These are phyloP conservation scores for Eilema sororculum DNA, from an alignment of 2,888 invertebrate species.

Conservation along the genomic window DNA sequence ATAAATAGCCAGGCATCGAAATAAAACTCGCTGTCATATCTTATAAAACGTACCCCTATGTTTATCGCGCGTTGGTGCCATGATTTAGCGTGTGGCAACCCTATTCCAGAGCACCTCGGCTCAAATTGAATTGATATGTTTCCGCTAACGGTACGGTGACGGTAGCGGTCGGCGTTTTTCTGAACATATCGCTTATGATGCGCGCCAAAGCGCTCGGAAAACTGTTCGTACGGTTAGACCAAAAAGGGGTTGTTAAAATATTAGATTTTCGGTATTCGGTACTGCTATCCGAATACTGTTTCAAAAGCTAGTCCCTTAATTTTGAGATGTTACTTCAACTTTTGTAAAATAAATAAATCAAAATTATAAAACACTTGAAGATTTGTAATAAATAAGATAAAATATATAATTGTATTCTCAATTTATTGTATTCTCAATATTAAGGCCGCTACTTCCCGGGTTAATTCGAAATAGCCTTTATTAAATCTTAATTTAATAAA, in stretches of 20 bases:
- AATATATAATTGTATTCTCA: no score
- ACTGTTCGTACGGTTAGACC: slow-evolving; percentile 64
- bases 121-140: slow-evolving; percentile 86
- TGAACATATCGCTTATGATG: slow-evolving; percentile 82
- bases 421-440: no score
- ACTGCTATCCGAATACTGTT: not conserved
- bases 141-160: slow-evolving; percentile 71
- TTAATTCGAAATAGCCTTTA: no score
- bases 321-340: not conserved
- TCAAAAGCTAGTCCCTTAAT: not conserved
- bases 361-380: no score
- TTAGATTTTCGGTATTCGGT: not conserved
- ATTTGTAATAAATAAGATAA: no score
- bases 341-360: not conserved
- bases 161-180: slow-evolving; percentile 74
- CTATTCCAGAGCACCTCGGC: slow-evolving; percentile 76
- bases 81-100: slow-evolving; percentile 79
- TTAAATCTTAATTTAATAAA: no score
- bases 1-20: slow-evolving; percentile 21
- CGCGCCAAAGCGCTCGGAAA: slow-evolving; percentile 78
- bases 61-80: slow-evolving; percentile 76
- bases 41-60: slow-evolving; percentile 83
- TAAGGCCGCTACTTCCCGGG: not conserved
- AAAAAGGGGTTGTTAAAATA: slow-evolving; percentile 19
- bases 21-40: slow-evolving; percentile 70